phyloP scores from a whole-genome alignment of 2,113 vertebrate genomes.

The Cavia porcellus region DNA sequence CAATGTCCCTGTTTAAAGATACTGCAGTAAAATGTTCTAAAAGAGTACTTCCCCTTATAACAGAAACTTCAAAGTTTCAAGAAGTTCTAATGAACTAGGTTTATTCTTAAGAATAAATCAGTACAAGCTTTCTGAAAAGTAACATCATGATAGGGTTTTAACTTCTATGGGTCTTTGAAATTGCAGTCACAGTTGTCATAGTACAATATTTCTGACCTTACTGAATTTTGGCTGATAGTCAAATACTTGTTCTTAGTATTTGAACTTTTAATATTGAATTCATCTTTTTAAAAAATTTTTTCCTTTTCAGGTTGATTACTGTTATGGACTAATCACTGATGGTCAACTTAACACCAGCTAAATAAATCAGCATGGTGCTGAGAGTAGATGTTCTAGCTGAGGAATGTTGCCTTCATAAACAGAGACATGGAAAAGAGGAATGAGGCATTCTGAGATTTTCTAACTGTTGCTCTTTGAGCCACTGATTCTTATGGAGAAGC shows the following conservation, averaged over 20 bases:
- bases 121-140: neutral
- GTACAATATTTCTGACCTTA: neutral
- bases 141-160: conserved; percentile 9
- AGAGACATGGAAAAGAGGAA: too few species aligned
- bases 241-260: neutral
- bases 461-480: too few species aligned
- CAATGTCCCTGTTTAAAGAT: neutral
- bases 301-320: neutral
- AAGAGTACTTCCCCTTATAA: neutral
- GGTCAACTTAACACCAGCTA: too few species aligned
- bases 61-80: neutral
- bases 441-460: too few species aligned
- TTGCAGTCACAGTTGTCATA: neutral
- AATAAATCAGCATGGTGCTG: too few species aligned
- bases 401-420: too few species aligned
- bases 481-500: too few species aligned
- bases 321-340: too few species aligned
- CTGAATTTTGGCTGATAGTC: conserved; percentile 44
- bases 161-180: conserved; percentile 34
- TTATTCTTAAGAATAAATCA: neutral
- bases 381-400: too few species aligned
- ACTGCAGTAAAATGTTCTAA: neutral
- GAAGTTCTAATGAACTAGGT: neutral
- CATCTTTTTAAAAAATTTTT: neutral
- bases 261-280: neutral